These are phyloP conservation scores for Lomographa bimaculata DNA, from an alignment of 2,888 invertebrate genomes.

Conservation along the genomic window DNA sequence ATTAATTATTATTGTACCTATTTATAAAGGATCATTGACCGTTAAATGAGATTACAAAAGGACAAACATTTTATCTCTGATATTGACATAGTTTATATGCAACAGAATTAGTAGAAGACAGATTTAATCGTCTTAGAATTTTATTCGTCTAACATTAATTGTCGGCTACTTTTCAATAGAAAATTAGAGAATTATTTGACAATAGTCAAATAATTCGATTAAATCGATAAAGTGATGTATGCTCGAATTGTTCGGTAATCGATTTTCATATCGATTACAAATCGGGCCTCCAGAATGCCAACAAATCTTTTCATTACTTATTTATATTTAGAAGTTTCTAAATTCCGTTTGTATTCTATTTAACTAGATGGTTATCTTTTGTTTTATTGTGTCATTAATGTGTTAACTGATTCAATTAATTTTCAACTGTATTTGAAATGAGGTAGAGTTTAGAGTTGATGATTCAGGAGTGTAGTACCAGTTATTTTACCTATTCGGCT, in stretches of 20 bases:
- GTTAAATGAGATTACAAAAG: too few species aligned
- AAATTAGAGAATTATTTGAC: too few species aligned
- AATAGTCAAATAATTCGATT: too few species aligned
- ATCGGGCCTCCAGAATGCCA: conserved; percentile 52
- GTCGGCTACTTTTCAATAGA: conserved; percentile 62
- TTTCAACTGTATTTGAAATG: too few species aligned
- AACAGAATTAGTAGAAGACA: too few species aligned
- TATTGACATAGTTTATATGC: conserved; percentile 14
- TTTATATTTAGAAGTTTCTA: conserved; percentile 47
- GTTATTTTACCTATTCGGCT: too few species aligned
- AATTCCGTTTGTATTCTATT: conserved; percentile 51
- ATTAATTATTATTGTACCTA: too few species aligned
- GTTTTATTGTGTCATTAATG: background rate
- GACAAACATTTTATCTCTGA: conserved; percentile 11
- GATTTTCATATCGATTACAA: conserved; percentile 62
- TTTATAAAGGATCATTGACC: too few species aligned
- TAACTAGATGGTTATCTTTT: conserved; percentile 42
- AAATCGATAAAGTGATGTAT: conserved; percentile 50
- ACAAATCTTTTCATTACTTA: conserved; percentile 46
- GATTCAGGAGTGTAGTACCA: too few species aligned
- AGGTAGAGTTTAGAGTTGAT: too few species aligned
- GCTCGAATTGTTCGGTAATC: conserved; percentile 56
- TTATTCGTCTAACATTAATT: too few species aligned
- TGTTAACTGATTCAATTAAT: conserved; percentile 4
- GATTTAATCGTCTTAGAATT: too few species aligned